A percentile compares a stretch with the other conserved stretches of the same genome.
Evolutionary conservation across 1,140 invertebrate species (phyloP).

Genomic region (Trypoxylus dichotomus): DNA sequence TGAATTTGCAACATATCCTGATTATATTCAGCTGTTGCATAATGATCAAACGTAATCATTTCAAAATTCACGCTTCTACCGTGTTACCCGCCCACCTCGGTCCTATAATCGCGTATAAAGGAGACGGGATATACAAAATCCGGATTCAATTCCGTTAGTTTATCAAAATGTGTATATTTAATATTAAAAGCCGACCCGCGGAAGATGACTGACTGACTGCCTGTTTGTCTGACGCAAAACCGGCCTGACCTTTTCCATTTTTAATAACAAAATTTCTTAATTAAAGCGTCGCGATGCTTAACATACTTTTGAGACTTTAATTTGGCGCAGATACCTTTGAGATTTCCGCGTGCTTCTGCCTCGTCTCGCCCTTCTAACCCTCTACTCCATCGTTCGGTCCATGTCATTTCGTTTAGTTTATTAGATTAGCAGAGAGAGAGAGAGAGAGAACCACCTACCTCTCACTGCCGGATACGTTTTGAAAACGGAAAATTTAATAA

Average conservation of each 20-base stretch:
- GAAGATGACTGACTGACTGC: too few species aligned
- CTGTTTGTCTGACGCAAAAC: background rate
- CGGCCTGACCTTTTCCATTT: conserved; percentile 10
- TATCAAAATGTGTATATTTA: conserved; percentile 21
- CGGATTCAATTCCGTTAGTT: background rate
- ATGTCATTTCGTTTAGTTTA: conserved; percentile 15
- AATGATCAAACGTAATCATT: conserved; percentile 5
- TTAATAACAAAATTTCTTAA: conserved; percentile 19
- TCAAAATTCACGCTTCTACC: background rate
- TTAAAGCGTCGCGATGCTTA: conserved; percentile 15
- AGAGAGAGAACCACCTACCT: background rate
- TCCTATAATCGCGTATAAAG: background rate
- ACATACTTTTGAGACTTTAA: conserved; percentile 23
- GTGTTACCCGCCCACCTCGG: background rate
- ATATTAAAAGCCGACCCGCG: background rate
- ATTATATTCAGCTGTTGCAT: background rate
- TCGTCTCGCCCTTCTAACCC: background rate
- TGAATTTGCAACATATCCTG: background rate
- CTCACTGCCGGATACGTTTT: background rate
- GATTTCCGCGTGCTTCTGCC: background rate
- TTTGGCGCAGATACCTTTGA: conserved; percentile 18
- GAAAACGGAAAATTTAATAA: conserved; percentile 25
- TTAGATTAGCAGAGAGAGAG: background rate
- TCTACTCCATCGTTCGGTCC: background rate
- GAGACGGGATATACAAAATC: background rate